These are phyloP conservation scores for Hymenopus coronatus DNA, from an alignment of 2,888 invertebrate species.

Conservation along the genomic window DNA sequence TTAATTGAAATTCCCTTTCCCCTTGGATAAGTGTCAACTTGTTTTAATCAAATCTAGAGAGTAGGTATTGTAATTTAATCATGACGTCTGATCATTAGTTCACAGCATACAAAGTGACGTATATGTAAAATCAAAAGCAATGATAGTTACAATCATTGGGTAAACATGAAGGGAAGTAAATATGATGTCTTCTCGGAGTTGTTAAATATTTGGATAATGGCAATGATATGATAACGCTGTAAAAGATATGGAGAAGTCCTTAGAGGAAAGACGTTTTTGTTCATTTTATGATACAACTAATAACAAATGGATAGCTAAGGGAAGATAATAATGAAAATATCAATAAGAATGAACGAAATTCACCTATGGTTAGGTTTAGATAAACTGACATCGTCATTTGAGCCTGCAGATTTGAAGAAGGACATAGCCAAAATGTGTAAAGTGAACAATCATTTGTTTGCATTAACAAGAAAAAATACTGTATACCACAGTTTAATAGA, in stretches of 20 bases:
- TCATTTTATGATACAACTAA: not conserved
- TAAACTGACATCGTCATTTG: conserved; percentile 41
- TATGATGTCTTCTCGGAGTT: not conserved
- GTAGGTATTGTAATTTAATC: not conserved
- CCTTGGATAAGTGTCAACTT: not conserved
- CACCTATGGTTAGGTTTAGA: conserved; percentile 45
- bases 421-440: conserved; percentile 49
- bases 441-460: conserved; percentile 49
- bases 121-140: not conserved
- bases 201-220: not conserved
- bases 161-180: not conserved
- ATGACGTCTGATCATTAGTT: not conserved
- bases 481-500: conserved; percentile 49
- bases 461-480: conserved; percentile 47
- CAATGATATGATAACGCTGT: not conserved
- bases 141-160: not conserved
- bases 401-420: conserved; percentile 39
- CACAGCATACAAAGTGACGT: not conserved
- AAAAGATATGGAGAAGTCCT: not conserved
- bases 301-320: not conserved
- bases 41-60: not conserved
- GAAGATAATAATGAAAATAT: not conserved
- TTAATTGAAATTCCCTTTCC: not conserved
- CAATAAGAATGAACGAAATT: conserved; percentile 33
- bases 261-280: not conserved